These are phyloP conservation scores for Pseudopodoces humilis DNA, from an alignment of 2,113 vertebrate species.

Conservation along the genomic window DNA sequence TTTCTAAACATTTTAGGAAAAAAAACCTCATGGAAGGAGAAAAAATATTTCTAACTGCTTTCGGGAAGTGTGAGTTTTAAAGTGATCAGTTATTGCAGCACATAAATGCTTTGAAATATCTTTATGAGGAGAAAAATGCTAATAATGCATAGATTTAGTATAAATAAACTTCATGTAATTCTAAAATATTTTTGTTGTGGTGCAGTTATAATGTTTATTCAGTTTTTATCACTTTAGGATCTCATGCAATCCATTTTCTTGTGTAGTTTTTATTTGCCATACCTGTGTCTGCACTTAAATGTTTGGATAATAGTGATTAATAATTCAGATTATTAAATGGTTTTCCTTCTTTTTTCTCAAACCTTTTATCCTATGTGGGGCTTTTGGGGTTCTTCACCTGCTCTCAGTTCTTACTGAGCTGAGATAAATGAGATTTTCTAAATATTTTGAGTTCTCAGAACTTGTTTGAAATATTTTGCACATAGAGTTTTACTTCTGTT, in stretches of 20 bases:
- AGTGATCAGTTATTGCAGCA: not conserved
- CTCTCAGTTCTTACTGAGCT: not conserved
- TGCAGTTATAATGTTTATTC: not conserved
- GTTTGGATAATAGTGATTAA: not conserved
- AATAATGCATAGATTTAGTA: not conserved
- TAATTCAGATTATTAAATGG: not conserved
- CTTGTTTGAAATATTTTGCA: not conserved
- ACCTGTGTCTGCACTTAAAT: fast-evolving
- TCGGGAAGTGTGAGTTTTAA: not conserved
- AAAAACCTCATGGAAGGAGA: not conserved
- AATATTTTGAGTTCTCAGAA: not conserved
- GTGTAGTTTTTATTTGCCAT: not conserved
- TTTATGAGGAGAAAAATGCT: not conserved
- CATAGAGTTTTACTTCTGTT: not conserved
- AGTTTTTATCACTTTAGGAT: not conserved
- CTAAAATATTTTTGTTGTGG: not conserved
- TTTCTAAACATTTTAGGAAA: not conserved
- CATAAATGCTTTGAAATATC: not conserved
- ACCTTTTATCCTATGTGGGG: not conserved
- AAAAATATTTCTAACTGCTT: not conserved
- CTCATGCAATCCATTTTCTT: not conserved
- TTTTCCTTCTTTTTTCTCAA: not conserved
- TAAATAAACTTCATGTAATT: not conserved
- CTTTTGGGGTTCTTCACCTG: not conserved
- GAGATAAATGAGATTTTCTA: not conserved